Base-by-base conservation (phyloP, 2,888 invertebrate genomes). In the Cataglyphis albicans region DNA sequence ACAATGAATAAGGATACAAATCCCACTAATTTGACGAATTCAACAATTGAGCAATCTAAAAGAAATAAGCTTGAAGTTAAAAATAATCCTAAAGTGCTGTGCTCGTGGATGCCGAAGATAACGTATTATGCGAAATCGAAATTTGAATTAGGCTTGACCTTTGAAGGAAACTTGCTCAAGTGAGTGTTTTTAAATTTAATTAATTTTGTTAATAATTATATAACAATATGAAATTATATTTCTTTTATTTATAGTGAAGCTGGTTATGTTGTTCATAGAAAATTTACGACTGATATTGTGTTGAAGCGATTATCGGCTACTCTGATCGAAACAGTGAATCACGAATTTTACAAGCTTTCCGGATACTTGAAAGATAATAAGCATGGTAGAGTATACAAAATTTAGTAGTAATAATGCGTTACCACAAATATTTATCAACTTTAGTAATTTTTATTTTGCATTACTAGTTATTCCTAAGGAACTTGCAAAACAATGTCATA, bases 161-260 rank as follows among this genome's bases (percentile, higher is more conserved):
- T 93, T 78, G 89, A 92, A 80, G 94, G 94, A 61, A 92, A 90
- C 81, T 88, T 94, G 52, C 63, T 93, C 5, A 94, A 94, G 93
- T 93, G 89, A 84, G 90, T 87, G 44, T 18, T 29, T 3, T 21
- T 59, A 32, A 9, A 57, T 32, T 44, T 41, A 15, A 18, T 10
- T 41, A 57, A 41, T 12, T 15, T 61, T 18, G 3, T 32, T 29
- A 44, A 57, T 41, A 68, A 68, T 57, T n/a, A 18, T 18, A 18
- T 48, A 4, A 48, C 6, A 41, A 21, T 10, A 78, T 67, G 48
- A 32, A 72, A 38, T 9, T 18, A 5, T 9, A n/a, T 44, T 4
- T 55, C 35, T 81, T 82, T 7, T 86, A 15, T 86, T 83, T 88
- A 15, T 70, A 93, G 93, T 81, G 92, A 93, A 64, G 90, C 89